A percentile compares a stretch with the other conserved stretches of the same genome.
These are phyloP conservation scores for Amblyornis subalaris DNA, from an alignment of 2,113 vertebrate genomes.

Conservation along the genomic window DNA sequence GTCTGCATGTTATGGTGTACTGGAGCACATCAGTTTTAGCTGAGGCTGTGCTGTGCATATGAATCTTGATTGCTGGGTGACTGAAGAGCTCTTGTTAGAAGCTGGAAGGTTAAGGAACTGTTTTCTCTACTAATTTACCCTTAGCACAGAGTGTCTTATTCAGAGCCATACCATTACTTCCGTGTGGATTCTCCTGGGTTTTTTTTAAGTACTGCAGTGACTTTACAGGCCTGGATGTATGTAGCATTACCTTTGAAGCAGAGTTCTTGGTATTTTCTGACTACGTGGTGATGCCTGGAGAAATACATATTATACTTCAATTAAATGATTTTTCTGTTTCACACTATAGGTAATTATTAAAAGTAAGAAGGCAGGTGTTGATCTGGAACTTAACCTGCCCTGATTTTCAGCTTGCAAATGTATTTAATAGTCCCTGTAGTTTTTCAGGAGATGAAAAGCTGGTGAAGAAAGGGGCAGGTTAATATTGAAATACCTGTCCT, in stretches of 20 bases:
- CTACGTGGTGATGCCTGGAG: background rate
- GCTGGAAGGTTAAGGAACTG: background rate
- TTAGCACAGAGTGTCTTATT: background rate
- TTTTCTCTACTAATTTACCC: background rate
- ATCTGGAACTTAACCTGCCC: background rate
- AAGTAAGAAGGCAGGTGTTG: constrained; percentile 27
- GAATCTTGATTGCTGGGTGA: background rate
- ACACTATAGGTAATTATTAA: background rate
- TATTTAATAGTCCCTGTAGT: background rate
- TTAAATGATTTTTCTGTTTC: constrained; percentile 3
- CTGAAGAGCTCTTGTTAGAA: background rate
- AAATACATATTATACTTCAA: background rate
- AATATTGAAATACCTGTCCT: constrained; percentile 42
- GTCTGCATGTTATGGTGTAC: background rate
- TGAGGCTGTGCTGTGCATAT: background rate
- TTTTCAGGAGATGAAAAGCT: constrained; percentile 39
- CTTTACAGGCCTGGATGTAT: background rate
- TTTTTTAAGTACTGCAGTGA: background rate
- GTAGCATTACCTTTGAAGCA: background rate
- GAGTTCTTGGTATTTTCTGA: background rate
- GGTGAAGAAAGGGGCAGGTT: constrained; percentile 13
- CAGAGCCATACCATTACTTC: background rate
- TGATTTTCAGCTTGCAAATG: constrained; percentile 37
- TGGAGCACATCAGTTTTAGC: background rate
- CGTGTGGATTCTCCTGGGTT: background rate